phyloP scores from a whole-genome alignment of 2,888 invertebrate genomes.

The Cryptocephalus primarius region DNA sequence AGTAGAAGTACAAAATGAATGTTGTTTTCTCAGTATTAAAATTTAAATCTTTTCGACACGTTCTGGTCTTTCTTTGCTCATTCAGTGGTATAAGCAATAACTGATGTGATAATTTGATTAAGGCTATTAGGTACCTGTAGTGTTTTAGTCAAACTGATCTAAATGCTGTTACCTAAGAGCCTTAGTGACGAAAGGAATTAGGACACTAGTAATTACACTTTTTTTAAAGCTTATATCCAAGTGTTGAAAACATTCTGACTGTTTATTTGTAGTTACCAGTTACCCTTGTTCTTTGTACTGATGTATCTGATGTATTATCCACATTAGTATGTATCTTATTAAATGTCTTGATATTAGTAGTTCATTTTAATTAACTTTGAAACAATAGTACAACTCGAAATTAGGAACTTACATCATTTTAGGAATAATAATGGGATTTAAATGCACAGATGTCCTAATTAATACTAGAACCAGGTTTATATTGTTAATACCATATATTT shows the following conservation, averaged over 20 bases:
- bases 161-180: conserved; percentile 8
- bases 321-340: conserved; percentile 19
- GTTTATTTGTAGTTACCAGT: conserved; percentile 25
- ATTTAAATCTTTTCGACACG: too few species aligned
- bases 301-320: conserved; percentile 22
- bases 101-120: conserved; percentile 23
- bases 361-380: conserved; percentile 4
- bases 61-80: background rate
- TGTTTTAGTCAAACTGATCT: background rate
- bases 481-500: too few species aligned
- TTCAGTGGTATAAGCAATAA: conserved; percentile 22
- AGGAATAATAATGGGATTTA: too few species aligned
- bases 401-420: too few species aligned
- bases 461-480: too few species aligned
- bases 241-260: conserved; percentile 19
- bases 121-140: conserved; percentile 12
- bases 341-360: conserved; percentile 23
- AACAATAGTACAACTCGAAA: background rate
- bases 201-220: conserved; percentile 2
- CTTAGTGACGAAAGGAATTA: conserved; percentile 3
- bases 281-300: conserved; percentile 21
- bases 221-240: conserved; percentile 16
- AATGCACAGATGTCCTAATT: too few species aligned
- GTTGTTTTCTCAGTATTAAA: too few species aligned
- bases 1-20: too few species aligned